Base-by-base conservation (phyloP, 2,113 vertebrate species). In the Echinops telfairi region DNA sequence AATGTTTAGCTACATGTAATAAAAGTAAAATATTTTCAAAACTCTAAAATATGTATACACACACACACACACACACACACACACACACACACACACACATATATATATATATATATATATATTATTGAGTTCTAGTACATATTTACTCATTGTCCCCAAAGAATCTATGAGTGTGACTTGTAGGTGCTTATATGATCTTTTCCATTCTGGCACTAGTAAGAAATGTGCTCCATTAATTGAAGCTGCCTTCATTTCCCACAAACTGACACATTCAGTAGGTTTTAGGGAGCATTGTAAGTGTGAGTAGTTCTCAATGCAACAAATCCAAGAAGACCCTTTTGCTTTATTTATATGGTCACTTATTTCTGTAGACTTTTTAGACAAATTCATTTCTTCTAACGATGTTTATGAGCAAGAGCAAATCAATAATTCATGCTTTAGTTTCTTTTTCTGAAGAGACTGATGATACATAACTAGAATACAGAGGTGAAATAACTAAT, bases 401-500 rank as follows among this genome's bases (percentile, higher is more conserved):
- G 62, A 36, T 91, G 91, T 68, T 73, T 17, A 73, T 92, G 53
- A 88, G 10, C 86, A 90, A 90, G 47, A 40, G 93, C 20, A 94
- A 57, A 96, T 94, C 15, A 78, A 90, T 86, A 89, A 75, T 96
- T 93, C 90, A 16, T 31, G 7, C 87, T 78, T 43, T 91, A 82
- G 66, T 89, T 96, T 96, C 58, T 62, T 81, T 23, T 25, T 93
- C 31, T 94, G 53, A 36, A 95, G 89, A 92, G 43, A 86, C 87
- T 85, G 82, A 90, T 96, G 60, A 75, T 75, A 81, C 8, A 20
- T 88, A 90, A 88, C 58, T 82, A n/a, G 29, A 84, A 82, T 86
- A 76, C 29, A 83, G 60, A 60, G 38, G 62, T 79, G 17, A 58
- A 91, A 92, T 92, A 90, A 91, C 80, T 93, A 95, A 96, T 91